A percentile compares a stretch with the other conserved stretches of the same genome.
phyloP scores from a whole-genome alignment of 2,113 vertebrate species.

The Gadus chalcogrammus region DNA sequence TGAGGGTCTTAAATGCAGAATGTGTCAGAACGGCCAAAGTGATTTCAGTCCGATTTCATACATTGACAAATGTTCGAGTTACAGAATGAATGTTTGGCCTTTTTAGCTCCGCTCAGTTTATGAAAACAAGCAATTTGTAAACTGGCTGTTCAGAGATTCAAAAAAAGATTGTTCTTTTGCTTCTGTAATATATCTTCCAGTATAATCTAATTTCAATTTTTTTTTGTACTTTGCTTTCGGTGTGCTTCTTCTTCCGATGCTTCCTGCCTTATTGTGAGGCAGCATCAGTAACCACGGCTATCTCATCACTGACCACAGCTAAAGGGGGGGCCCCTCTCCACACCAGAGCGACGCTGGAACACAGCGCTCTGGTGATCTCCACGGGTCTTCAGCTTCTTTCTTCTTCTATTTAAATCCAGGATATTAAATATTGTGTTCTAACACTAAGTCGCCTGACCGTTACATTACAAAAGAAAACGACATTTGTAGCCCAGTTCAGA shows the following conservation, averaged over 20 bases:
- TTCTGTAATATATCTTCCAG: constrained; percentile 62
- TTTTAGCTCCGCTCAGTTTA: constrained; percentile 34
- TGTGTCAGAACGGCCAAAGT: constrained; percentile 75
- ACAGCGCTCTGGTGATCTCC: constrained; percentile 32
- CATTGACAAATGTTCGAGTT: background rate
- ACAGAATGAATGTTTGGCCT: constrained; percentile 27
- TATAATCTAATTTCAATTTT: constrained; percentile 52
- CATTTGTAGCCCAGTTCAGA: background rate
- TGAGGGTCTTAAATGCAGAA: constrained; percentile 46
- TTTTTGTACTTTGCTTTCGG: constrained; percentile 20
- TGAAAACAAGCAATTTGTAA: constrained; percentile 30
- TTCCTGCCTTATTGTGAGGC: constrained; percentile 42
- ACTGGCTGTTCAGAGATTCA: constrained; percentile 43
- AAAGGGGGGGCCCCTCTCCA: constrained; percentile 31
- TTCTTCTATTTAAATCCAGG: constrained; percentile 6
- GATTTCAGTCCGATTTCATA: constrained; percentile 47
- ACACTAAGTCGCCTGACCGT: constrained; percentile 59
- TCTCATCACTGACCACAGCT: constrained; percentile 28
- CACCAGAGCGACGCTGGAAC: no score
- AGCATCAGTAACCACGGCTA: constrained; percentile 24
- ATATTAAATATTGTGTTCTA: constrained; percentile 22
- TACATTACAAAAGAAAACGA: constrained; percentile 37
- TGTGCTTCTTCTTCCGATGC: constrained; percentile 48
- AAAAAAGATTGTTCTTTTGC: constrained; percentile 48
- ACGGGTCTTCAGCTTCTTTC: constrained; percentile 38